These are phyloP conservation scores for Minunthozetes semirufus DNA, from an alignment of 2,888 invertebrate genomes.

Conservation along the genomic window DNA sequence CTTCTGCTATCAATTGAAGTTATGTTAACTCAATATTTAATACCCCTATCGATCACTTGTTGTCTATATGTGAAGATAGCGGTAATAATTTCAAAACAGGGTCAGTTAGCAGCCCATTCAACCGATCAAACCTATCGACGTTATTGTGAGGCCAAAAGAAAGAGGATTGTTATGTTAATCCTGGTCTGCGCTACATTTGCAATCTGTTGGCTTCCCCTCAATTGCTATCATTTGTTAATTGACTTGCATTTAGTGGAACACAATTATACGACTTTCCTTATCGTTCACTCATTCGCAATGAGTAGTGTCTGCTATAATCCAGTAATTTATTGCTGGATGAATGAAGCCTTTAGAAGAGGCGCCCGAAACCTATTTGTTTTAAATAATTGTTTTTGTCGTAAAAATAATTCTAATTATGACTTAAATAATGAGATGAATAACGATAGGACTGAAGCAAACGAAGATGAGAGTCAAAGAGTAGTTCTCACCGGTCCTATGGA, in stretches of 20 bases:
- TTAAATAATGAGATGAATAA: too few species aligned
- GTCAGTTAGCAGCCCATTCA: conserved; percentile 46
- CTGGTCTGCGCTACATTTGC: conserved; percentile 50
- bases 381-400: too few species aligned
- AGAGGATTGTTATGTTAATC: conserved; percentile 51
- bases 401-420: too few species aligned
- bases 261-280: conserved; percentile 48
- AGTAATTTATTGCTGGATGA: conserved; percentile 52
- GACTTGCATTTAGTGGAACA: conserved; percentile 47
- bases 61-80: conserved; percentile 49
- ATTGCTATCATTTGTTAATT: conserved; percentile 50
- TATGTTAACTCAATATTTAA: conserved; percentile 49
- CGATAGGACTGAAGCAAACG: too few species aligned
- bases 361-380: too few species aligned
- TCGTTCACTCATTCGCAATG: conserved; percentile 52
- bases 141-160: conserved; percentile 48
- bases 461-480: too few species aligned
- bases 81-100: conserved; percentile 46
- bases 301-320: conserved; percentile 52
- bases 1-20: conserved; percentile 43
- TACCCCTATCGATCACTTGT: conserved; percentile 49
- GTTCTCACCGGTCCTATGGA: too few species aligned
- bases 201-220: conserved; percentile 52
- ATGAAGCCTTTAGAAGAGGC: conserved; percentile 47
- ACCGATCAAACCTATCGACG: conserved; percentile 48